phyloP scores from a whole-genome alignment of 2,113 vertebrate species.

The Arvicanthis niloticus region DNA sequence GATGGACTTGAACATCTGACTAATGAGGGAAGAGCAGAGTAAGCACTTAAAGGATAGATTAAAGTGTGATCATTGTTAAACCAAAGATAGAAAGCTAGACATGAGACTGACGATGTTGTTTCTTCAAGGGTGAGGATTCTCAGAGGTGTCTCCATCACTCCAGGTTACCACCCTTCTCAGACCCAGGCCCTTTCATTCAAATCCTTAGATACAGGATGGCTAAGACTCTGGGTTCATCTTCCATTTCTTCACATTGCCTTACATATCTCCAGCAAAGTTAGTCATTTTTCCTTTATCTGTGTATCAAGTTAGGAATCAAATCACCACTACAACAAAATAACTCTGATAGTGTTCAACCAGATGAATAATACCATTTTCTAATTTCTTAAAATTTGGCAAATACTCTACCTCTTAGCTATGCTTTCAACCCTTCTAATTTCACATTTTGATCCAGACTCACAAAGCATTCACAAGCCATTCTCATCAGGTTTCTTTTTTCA shows the following conservation, averaged over 20 bases:
- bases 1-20: not conserved
- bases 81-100: not conserved
- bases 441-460: not conserved
- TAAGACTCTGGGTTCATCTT: not conserved
- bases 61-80: not conserved
- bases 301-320: not conserved
- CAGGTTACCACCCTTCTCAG: not conserved
- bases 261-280: not conserved
- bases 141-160: not conserved
- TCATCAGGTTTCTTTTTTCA: not conserved
- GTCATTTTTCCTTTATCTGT: not conserved
- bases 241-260: accelerated
- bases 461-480: not conserved
- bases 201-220: too few species aligned
- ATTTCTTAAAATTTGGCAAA: not conserved
- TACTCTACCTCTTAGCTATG: not conserved
- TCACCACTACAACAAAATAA: not conserved
- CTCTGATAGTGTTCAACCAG: not conserved
- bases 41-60: not conserved
- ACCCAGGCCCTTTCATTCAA: not conserved
- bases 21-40: not conserved
- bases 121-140: not conserved
- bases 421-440: not conserved
- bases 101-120: not conserved
- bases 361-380: not conserved